Percentiles rank a stretch among this genome's conserved stretches.
Conservation (phyloP, 2,113 vertebrate genomes). For the Lepisosteus osseus region DNA sequence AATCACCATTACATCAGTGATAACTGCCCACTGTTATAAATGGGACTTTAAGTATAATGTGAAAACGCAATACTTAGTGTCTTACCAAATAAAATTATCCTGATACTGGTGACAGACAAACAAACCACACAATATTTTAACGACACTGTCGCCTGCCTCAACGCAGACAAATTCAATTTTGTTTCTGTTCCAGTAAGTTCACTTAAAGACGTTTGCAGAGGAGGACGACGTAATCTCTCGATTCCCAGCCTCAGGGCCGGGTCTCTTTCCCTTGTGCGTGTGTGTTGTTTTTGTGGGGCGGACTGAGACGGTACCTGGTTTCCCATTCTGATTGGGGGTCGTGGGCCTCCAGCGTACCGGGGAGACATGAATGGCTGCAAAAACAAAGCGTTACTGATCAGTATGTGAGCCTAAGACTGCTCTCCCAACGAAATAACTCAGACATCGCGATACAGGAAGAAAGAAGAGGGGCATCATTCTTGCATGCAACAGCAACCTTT, state of each 20-base stretch:
- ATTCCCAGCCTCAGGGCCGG: background rate
- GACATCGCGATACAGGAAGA: too few relatives aligned
- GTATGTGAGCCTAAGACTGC: too few relatives aligned
- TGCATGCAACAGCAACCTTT: too few relatives aligned
- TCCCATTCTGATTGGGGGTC: conserved; percentile 95
- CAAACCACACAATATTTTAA: background rate
- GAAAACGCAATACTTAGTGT: background rate
- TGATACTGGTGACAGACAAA: background rate
- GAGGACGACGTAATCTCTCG: background rate
- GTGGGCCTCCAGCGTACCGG: conserved; percentile 91
- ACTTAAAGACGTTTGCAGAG: background rate
- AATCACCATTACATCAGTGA: background rate
- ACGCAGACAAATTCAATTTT: background rate
- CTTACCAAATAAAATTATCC: background rate
- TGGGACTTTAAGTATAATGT: background rate
- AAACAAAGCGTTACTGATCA: conserved; percentile 41
- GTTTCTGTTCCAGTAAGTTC: background rate
- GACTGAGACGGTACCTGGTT: conserved; percentile 78
- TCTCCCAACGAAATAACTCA: too few relatives aligned
- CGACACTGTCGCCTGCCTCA: background rate
- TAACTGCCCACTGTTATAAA: background rate
- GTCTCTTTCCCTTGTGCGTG: background rate
- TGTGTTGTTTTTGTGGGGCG: too few relatives aligned
- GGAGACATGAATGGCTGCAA: conserved; percentile 97
- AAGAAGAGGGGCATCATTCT: too few relatives aligned